Conservation (phyloP, 2,888 invertebrate species). For the Omphaloscelis lunosa region DNA sequence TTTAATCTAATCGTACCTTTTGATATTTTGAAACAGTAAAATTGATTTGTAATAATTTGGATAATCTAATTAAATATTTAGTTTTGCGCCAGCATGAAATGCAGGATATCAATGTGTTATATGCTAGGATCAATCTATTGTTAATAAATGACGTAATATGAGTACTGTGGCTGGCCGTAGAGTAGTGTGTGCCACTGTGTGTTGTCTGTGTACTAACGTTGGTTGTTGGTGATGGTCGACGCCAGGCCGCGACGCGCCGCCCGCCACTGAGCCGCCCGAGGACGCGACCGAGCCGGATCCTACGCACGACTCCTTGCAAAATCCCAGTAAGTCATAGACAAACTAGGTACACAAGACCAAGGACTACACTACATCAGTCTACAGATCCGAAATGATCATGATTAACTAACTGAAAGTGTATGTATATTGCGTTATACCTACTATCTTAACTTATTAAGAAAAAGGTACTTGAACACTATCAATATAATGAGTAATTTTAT, state of each 20-base stretch:
- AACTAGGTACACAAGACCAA: slow-evolving; percentile 45
- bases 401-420: slow-evolving; percentile 27
- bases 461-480: slow-evolving; percentile 4
- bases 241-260: slow-evolving; percentile 74
- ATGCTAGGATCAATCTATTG: slow-evolving; percentile 30
- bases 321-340: slow-evolving; percentile 75
- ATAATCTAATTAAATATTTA: slow-evolving; percentile 3
- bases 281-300: slow-evolving; percentile 69
- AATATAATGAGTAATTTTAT: slow-evolving; percentile 8
- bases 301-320: slow-evolving; percentile 73
- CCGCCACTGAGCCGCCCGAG: slow-evolving; percentile 76
- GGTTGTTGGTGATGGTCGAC: slow-evolving; percentile 77
- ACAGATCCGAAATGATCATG: not conserved
- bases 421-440: slow-evolving; percentile 7
- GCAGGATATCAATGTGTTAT: slow-evolving; percentile 13
- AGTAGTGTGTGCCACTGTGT: slow-evolving; percentile 65
- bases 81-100: slow-evolving; percentile 6
- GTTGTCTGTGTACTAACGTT: slow-evolving; percentile 83
- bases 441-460: not conserved
- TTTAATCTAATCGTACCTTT: not conserved
- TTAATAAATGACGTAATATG: slow-evolving; percentile 27
- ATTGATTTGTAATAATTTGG: slow-evolving; percentile 12
- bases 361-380: slow-evolving; percentile 19
- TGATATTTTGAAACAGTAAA: slow-evolving; percentile 7
- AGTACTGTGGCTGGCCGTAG: slow-evolving; percentile 47